A percentile compares a stretch with the other conserved stretches of the same genome.
phyloP scores from a whole-genome alignment of 2,888 invertebrate genomes.

The Catocala sponsa region DNA sequence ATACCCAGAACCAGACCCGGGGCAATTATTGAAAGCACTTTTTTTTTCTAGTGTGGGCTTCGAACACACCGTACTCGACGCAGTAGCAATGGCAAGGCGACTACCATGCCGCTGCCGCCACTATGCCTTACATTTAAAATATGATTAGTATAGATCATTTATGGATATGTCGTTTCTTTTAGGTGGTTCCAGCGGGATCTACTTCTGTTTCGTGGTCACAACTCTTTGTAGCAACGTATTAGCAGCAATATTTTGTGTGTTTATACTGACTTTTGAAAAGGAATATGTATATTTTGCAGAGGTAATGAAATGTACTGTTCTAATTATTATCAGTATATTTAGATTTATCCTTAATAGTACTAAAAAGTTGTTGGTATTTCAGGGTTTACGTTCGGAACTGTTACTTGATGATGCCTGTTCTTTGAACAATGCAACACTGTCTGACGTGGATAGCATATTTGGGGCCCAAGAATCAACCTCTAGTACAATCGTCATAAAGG shows the following conservation, averaged over 20 bases:
- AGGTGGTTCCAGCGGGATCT: slow-evolving; percentile 74
- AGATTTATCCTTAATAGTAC: background rate
- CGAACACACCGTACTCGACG: no score
- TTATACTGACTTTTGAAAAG: slow-evolving; percentile 81
- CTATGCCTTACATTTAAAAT: background rate
- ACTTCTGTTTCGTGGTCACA: slow-evolving; percentile 75
- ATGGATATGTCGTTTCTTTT: slow-evolving; percentile 38
- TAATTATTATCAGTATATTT: background rate
- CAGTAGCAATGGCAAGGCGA: no score
- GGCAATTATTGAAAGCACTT: no score
- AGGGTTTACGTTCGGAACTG: slow-evolving; percentile 79
- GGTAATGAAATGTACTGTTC: slow-evolving; percentile 57
- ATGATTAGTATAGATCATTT: background rate
- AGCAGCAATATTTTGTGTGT: slow-evolving; percentile 79
- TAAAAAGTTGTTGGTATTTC: slow-evolving; percentile 43
- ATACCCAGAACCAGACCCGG: no score
- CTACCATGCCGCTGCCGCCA: no score
- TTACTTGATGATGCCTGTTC: slow-evolving; percentile 79
- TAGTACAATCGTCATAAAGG: slow-evolving; percentile 76
- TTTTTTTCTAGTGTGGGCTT: no score
- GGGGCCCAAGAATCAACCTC: slow-evolving; percentile 72
- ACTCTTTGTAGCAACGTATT: slow-evolving; percentile 77
- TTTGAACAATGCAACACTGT: slow-evolving; percentile 70
- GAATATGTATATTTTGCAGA: slow-evolving; percentile 82
- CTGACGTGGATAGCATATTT: slow-evolving; percentile 74